These are phyloP conservation scores for Oikopleura vanhoeffeni DNA, from an alignment of 23 tunicate species.

Conservation along the genomic window DNA sequence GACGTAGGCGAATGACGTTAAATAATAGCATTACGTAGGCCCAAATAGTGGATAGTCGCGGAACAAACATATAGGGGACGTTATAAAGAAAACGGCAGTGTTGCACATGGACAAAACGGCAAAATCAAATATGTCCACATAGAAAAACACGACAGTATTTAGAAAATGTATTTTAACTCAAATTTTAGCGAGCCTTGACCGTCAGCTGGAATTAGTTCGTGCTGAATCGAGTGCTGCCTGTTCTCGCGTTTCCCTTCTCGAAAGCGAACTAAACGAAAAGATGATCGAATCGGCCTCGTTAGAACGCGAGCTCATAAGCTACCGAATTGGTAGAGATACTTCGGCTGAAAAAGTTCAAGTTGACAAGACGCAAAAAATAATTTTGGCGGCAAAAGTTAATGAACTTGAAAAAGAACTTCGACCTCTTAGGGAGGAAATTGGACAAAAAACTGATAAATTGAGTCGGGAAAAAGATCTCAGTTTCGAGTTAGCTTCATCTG, in stretches of 20 bases:
- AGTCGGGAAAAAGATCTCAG: background rate
- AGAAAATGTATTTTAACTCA: no score
- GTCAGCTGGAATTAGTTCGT: background rate
- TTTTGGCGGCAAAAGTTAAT: background rate
- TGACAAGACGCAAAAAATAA: background rate
- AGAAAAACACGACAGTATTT: no score
- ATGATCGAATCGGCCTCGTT: background rate
- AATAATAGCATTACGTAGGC: no score
- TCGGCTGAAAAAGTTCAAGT: background rate
- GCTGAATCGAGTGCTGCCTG: background rate
- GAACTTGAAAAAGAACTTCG: background rate
- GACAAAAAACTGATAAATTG: background rate
- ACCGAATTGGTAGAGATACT: background rate
- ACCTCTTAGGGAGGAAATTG: background rate
- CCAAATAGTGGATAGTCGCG: no score
- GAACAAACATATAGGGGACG: no score
- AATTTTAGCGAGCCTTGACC: no score
- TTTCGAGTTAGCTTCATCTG: background rate
- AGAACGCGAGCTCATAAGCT: background rate
- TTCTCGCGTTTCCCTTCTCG: background rate
- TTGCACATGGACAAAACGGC: no score
- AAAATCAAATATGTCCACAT: no score
- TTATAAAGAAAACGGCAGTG: no score
- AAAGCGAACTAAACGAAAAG: background rate
- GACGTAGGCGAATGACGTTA: no score